Percentiles rank a stretch among this genome's conserved stretches.
phyloP scores from a whole-genome alignment of 2,113 vertebrate genomes.

The Haemorhous mexicanus region DNA sequence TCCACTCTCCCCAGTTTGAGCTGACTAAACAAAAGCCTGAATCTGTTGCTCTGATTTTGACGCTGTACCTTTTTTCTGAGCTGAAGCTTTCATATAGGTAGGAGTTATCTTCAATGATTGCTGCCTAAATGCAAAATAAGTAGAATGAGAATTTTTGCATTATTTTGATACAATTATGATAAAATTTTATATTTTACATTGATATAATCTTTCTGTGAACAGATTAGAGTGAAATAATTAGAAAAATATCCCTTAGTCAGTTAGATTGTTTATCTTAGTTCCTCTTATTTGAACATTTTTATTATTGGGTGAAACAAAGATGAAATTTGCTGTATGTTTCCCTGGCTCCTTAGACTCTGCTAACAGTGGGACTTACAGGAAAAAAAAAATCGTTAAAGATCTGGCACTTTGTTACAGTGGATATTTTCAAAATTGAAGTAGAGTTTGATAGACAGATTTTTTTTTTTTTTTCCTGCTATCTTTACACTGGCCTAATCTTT shows the following conservation, averaged over 20 bases:
- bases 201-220: neutral
- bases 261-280: neutral
- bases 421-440: neutral
- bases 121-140: neutral
- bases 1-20: conserved; percentile 47
- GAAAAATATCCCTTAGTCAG: neutral
- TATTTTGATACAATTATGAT: neutral
- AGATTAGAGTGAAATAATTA: neutral
- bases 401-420: rapidly evolving
- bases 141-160: neutral
- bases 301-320: neutral
- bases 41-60: conserved; percentile 46
- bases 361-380: neutral
- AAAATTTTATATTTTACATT: neutral
- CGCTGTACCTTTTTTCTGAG: neutral
- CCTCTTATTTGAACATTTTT: neutral
- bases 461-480: neutral
- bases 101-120: neutral
- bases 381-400: neutral
- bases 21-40: neutral
- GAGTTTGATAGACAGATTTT: neutral
- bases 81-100: neutral
- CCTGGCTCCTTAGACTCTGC: neutral
- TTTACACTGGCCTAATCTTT: neutral
- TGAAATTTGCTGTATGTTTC: neutral